These are phyloP conservation scores for Etheostoma perlongum DNA, from an alignment of 2,797 vertebrate species.

Conservation along the genomic window DNA sequence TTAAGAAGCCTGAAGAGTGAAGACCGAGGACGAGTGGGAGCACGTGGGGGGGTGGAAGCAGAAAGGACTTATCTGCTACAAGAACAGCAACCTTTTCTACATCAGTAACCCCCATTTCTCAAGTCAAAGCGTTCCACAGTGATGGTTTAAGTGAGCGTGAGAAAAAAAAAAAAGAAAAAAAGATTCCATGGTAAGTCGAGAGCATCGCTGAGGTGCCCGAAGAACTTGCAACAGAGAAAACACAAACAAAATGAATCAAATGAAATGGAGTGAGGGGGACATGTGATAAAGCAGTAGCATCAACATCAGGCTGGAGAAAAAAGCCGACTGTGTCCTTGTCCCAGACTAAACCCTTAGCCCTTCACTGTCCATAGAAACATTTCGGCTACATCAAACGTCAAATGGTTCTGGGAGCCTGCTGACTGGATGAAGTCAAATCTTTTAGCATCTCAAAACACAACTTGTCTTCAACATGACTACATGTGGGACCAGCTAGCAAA, in stretches of 20 bases:
- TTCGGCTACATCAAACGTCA: not conserved
- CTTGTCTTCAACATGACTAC: not conserved
- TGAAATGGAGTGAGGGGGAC: conserved; percentile 17
- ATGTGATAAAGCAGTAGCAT: conserved; percentile 30
- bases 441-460: not conserved
- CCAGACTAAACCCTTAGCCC: conserved; percentile 39
- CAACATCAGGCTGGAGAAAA: conserved; percentile 8
- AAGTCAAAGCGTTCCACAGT: too few species aligned
- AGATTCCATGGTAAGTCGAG: conserved; percentile 3
- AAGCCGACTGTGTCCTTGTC: conserved; percentile 15
- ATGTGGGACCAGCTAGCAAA: too few species aligned
- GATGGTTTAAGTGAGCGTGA: too few species aligned
- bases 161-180: too few species aligned
- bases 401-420: too few species aligned
- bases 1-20: conserved; percentile 27
- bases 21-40: not conserved
- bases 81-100: not conserved
- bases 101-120: too few species aligned
- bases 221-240: not conserved
- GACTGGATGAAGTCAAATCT: too few species aligned
- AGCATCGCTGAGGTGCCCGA: conserved; percentile 17
- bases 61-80: not conserved
- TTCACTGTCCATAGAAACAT: not conserved
- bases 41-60: too few species aligned
- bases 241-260: not conserved